Conservation (phyloP, 2,888 invertebrate species). For the Rotaria macrura region DNA sequence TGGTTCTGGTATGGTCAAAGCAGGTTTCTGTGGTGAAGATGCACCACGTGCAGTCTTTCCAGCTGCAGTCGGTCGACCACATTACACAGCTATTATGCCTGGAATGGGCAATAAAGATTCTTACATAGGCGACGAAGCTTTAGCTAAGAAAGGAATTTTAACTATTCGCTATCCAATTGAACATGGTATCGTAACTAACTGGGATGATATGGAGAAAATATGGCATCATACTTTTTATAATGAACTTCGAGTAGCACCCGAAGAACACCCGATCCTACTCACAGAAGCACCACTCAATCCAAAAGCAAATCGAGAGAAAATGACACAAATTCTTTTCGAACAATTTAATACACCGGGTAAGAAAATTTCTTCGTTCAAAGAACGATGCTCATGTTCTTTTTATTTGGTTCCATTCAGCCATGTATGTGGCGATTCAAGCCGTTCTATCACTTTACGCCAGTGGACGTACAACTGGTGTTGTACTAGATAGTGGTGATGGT, state of each 20-base stretch:
- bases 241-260: slow-evolving; percentile 51
- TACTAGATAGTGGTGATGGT: slow-evolving; percentile 80
- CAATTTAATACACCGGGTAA: slow-evolving; percentile 76
- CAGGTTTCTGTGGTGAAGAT: slow-evolving; percentile 34
- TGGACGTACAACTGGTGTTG: slow-evolving; percentile 57
- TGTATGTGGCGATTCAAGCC: slow-evolving; percentile 62
- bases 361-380: not conserved
- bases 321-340: slow-evolving; percentile 59
- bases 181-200: slow-evolving; percentile 45
- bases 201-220: slow-evolving; percentile 49
- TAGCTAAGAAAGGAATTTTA: slow-evolving; percentile 44
- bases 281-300: slow-evolving; percentile 79
- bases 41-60: slow-evolving; percentile 34
- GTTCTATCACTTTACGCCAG: slow-evolving; percentile 35
- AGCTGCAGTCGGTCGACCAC: slow-evolving; percentile 33
- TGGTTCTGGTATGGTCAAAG: slow-evolving; percentile 60
- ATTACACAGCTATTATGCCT: slow-evolving; percentile 61
- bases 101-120: slow-evolving; percentile 71
- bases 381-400: not conserved
- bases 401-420: slow-evolving; percentile 42
- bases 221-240: slow-evolving; percentile 49
- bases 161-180: slow-evolving; percentile 44
- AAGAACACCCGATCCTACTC: slow-evolving; percentile 74
- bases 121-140: slow-evolving; percentile 42
- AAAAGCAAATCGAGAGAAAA: slow-evolving; percentile 77